Percentiles rank a stretch among this genome's conserved stretches.
Conservation (phyloP, 2,113 vertebrate genomes). For the Dasyprocta punctata region DNA sequence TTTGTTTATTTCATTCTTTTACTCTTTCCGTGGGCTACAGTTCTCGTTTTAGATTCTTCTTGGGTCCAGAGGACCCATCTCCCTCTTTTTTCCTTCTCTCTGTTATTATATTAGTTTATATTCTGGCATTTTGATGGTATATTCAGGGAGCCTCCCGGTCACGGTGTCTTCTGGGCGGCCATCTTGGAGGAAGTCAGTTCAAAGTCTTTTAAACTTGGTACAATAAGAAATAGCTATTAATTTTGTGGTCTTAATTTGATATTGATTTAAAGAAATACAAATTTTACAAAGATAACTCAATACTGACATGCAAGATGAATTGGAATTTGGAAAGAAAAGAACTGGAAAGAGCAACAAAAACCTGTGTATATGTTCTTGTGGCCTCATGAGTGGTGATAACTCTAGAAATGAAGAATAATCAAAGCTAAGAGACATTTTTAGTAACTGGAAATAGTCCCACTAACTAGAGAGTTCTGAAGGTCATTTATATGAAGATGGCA, state of each 20-base stretch:
- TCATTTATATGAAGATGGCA: background rate
- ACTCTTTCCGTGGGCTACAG: too few relatives aligned
- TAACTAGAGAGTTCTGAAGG: background rate
- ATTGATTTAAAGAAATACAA: background rate
- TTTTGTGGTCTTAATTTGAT: background rate
- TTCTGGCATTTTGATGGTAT: too few relatives aligned
- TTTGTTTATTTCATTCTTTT: too few relatives aligned
- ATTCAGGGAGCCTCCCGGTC: too few relatives aligned
- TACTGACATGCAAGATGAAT: background rate
- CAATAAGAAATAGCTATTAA: background rate
- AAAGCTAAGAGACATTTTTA: conserved; percentile 39
- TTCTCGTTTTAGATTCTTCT: too few relatives aligned
- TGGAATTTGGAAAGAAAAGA: conserved; percentile 45
- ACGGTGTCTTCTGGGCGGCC: too few relatives aligned
- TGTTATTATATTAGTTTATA: too few relatives aligned
- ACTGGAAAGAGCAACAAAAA: conserved; percentile 9
- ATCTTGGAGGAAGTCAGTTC: too few relatives aligned
- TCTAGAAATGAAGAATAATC: conserved; percentile 40
- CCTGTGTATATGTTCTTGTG: background rate
- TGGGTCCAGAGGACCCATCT: too few relatives aligned
- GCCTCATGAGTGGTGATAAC: background rate
- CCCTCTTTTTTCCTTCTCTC: too few relatives aligned
- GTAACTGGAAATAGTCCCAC: conserved; percentile 20
- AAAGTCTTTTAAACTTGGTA: background rate
- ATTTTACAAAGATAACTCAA: conserved; percentile 26